These are phyloP conservation scores for Babyrousa celebensis DNA, from an alignment of 2,797 vertebrate genomes.

Conservation along the genomic window DNA sequence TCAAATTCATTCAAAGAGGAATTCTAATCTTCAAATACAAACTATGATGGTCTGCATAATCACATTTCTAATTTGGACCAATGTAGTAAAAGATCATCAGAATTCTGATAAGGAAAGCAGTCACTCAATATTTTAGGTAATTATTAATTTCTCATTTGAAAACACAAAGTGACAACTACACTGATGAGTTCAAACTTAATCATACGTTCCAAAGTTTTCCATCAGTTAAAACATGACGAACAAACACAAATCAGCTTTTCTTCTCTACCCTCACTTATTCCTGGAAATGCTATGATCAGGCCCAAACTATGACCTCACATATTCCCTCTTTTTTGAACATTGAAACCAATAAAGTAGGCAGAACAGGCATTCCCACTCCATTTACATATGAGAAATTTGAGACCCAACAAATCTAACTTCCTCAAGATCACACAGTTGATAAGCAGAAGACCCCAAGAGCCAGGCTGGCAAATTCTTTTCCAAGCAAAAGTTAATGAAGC, in stretches of 20 bases:
- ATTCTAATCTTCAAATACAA: constrained; percentile 57
- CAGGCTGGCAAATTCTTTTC: not conserved
- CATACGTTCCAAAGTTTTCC: not conserved
- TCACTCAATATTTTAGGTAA: constrained; percentile 34
- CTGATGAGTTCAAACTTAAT: constrained; percentile 54
- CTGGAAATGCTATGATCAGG: not conserved
- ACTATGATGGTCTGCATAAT: not conserved
- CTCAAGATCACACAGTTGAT: not conserved
- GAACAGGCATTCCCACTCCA: not conserved
- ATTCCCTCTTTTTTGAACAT: constrained; percentile 21
- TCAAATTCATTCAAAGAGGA: not conserved
- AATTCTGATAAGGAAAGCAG: constrained; percentile 37
- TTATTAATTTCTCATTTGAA: constrained; percentile 62
- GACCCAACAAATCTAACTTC: not conserved
- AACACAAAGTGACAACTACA: constrained; percentile 33
- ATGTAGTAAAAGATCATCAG: not conserved
- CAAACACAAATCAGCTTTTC: not conserved
- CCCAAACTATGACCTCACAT: not conserved
- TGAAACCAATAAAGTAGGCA: not conserved
- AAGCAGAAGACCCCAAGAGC: constrained; percentile 24
- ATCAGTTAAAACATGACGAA: constrained; percentile 15
- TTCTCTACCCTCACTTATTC: not conserved
- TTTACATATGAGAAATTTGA: not conserved
- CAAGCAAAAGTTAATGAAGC: constrained; percentile 7
- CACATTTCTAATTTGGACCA: not conserved